Percentiles rank a stretch among this genome's conserved stretches.
Evolutionary conservation across 35 echinoderm and acorn worm genomes (phyloP).

Genomic region (Heliocidaris tuberculata): DNA sequence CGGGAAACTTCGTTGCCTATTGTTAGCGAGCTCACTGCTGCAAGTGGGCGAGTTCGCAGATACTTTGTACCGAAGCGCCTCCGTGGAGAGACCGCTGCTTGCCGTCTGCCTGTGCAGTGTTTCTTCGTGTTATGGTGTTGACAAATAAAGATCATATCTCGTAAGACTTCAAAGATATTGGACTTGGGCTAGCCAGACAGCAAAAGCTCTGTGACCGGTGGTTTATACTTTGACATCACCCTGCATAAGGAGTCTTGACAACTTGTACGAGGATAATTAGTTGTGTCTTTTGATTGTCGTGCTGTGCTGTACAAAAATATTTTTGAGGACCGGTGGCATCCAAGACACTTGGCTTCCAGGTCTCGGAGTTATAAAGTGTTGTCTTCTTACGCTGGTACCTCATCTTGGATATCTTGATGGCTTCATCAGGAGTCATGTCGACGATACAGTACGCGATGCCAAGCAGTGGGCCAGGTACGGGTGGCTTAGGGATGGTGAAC

Average conservation of each 20-base stretch:
- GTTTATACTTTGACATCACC: not conserved
- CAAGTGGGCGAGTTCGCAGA: conserved; percentile 29
- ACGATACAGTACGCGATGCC: conserved; percentile 43
- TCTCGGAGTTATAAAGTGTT: not conserved
- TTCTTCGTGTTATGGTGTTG: not conserved
- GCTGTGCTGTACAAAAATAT: not conserved
- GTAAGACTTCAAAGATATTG: not conserved
- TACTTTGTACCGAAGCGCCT: conserved; percentile 24
- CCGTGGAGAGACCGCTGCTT: not conserved
- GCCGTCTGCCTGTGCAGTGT: not conserved
- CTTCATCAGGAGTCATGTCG: not conserved
- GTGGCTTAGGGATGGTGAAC: conserved; percentile 31
- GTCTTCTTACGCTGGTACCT: not conserved
- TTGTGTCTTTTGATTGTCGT: conserved; percentile 4
- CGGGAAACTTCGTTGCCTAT: conserved; percentile 29
- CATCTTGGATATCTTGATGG: not conserved
- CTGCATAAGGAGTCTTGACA: not conserved
- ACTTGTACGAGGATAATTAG: not conserved
- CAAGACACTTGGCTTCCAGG: not conserved
- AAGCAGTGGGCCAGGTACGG: conserved; percentile 32
- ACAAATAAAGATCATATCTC: not conserved
- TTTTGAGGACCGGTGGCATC: not conserved
- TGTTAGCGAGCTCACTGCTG: not conserved
- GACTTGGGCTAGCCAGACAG: not conserved
- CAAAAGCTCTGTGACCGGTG: not conserved